Evolutionary conservation across 53 echinoderm and acorn worm genomes (phyloP).

Genomic region (Henricia sp.): DNA sequence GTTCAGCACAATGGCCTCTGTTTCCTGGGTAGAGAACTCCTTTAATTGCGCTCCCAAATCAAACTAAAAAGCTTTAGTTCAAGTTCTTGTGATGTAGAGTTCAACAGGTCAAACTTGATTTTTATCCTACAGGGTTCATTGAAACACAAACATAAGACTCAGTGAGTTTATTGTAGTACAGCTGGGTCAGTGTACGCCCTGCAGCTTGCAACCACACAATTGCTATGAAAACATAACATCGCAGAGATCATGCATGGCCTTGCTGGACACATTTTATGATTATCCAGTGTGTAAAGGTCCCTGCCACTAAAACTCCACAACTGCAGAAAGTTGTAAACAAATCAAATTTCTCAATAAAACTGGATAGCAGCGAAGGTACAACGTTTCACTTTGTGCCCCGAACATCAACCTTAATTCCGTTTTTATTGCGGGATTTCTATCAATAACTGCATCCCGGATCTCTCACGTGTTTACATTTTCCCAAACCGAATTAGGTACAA

Average conservation of each 20-base stretch:
- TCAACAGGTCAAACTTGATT: too few relatives aligned
- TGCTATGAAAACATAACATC: background rate
- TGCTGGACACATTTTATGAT: conserved; percentile 11
- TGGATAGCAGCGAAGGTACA: conserved; percentile 1
- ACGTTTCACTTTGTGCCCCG: background rate
- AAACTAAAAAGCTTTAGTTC: too few relatives aligned
- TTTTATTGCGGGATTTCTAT: conserved; percentile 10
- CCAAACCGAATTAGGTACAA: conserved; percentile 25
- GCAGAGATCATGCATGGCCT: background rate
- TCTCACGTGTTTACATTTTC: conserved; percentile 18
- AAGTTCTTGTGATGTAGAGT: too few relatives aligned
- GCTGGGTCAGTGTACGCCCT: too few relatives aligned
- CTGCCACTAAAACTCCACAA: conserved; percentile 20
- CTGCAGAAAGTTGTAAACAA: conserved; percentile 38
- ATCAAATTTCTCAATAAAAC: conserved; percentile 13
- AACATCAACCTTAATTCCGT: background rate
- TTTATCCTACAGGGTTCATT: too few relatives aligned
- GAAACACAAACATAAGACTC: too few relatives aligned
- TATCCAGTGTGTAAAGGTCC: background rate
- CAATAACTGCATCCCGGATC: background rate
- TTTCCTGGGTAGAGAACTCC: too few relatives aligned
- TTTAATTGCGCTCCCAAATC: too few relatives aligned
- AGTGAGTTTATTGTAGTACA: too few relatives aligned
- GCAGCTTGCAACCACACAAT: background rate
- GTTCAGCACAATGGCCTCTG: too few relatives aligned